These are phyloP conservation scores for Anhinga anhinga DNA, from an alignment of 2,113 vertebrate genomes.

Conservation along the genomic window DNA sequence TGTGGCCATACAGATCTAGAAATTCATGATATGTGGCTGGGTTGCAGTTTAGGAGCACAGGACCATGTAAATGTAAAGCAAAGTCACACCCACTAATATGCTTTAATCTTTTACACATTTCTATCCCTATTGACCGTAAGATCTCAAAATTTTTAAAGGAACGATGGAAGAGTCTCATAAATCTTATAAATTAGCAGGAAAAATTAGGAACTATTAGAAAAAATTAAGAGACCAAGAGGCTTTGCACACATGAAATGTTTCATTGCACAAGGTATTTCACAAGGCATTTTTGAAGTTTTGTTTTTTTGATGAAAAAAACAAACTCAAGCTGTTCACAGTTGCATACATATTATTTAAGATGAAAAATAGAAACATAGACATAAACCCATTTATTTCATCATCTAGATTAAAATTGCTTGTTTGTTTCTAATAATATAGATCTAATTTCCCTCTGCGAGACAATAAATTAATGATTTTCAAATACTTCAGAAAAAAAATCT, in stretches of 20 bases:
- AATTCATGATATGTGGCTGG: not conserved
- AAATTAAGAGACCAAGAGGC: not conserved
- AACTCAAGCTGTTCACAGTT: not conserved
- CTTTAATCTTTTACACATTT: not conserved
- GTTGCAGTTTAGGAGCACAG: not conserved
- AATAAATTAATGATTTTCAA: not conserved
- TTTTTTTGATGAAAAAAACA: not conserved
- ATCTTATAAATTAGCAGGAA: not conserved
- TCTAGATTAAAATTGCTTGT: not conserved
- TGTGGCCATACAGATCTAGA: not conserved
- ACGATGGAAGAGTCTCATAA: not conserved
- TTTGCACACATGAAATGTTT: not conserved
- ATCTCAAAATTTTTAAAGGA: not conserved
- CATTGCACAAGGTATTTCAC: not conserved
- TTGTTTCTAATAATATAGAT: not conserved
- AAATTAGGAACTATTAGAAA: not conserved
- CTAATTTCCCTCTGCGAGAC: not conserved
- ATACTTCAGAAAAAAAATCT: not conserved
- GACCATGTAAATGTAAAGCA: not conserved
- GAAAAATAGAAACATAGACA: not conserved
- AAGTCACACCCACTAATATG: not conserved
- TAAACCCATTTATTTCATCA: not conserved
- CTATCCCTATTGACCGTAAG: not conserved
- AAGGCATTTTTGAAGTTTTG: not conserved
- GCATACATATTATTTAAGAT: not conserved